These are phyloP conservation scores for Sinocyclocheilus anophthalmus DNA, from an alignment of 2,113 vertebrate genomes.

Conservation along the genomic window DNA sequence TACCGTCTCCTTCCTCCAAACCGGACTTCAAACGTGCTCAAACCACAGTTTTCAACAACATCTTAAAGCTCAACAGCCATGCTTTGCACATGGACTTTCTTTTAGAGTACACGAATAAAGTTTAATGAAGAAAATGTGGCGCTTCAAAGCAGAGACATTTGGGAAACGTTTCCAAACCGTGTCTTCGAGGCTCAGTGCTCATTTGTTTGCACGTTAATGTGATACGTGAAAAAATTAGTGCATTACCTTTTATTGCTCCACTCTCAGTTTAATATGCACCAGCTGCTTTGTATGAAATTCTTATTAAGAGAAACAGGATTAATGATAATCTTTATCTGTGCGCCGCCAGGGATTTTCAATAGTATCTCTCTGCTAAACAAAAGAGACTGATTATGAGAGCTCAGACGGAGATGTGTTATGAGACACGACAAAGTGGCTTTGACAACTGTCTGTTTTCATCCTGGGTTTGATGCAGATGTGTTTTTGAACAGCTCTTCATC, in stretches of 20 bases:
- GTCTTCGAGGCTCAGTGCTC: neutral
- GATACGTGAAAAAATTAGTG: neutral
- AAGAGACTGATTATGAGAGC: constrained; percentile 21
- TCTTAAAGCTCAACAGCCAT: neutral
- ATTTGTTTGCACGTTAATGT: constrained; percentile 18
- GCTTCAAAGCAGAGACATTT: neutral
- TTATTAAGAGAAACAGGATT: constrained; percentile 35
- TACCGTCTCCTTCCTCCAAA: neutral
- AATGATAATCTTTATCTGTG: constrained; percentile 34
- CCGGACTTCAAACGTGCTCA: neutral
- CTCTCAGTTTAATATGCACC: neutral
- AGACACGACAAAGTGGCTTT: constrained; percentile 23
- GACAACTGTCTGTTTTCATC: neutral
- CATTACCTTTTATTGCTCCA: constrained; percentile 4
- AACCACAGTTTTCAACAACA: constrained; percentile 17
- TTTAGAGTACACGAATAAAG: neutral
- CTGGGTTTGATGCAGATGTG: neutral
- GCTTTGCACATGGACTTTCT: constrained; percentile 23
- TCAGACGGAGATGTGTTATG: neutral
- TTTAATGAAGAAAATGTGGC: constrained; percentile 12
- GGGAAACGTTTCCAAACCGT: neutral
- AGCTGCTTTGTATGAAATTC: constrained; percentile 26
- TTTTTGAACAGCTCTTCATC: constrained; percentile 7
- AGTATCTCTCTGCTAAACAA: constrained; percentile 24
- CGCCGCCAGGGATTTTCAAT: neutral